Evolutionary conservation across 1,140 invertebrate species (phyloP), one percentile per base, ranked within the genome.

Genomic region (Drosophila quadrilineata): DNA sequence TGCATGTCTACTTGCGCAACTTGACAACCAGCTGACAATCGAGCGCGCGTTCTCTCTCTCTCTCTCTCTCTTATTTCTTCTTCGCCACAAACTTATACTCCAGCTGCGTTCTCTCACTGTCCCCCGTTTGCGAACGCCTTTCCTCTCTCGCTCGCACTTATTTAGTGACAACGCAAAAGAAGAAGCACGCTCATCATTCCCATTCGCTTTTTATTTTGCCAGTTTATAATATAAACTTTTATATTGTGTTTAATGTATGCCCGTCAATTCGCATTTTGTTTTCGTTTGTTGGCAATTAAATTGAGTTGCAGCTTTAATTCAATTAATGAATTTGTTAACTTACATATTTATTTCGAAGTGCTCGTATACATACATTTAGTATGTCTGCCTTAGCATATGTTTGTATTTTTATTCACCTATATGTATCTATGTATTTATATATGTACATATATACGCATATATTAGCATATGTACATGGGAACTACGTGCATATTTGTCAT

Each of bases 1-100:
- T 67, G 64, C 56, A 57, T 60, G 56, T 45, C 58, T 43, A 67
- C 64, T 67, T 67, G 64, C 58, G 64, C 58, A 67, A 67, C 58
- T 67, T 67, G 64, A 67, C 64, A 62, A 67, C 48, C 64, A 67
- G 64, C 64, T 67, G 64, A 62, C 64, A 67, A 21, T 48, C 40
- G 26, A 67, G 31, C 48, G 53, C 49, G 48, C 41, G 56, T 17
- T 64, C 60, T 64, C 35, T 33, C 52, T 57, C 10, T 52, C 35
- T 6, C 28, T 24, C 26, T 40, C 36, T 40, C 36, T 41, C 10
- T n/a, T n/a, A n/a, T n/a, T n/a, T 36, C 50, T 17, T 9, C 12
- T 22, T 41, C 3, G 36, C 45, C 31, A 21, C 52, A 49, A 50
- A 64, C 43, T 48, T 38, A 40, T 48, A 33, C 53, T 56, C 41